Evolutionary conservation across 92 coral and sea anemone species (phyloP).

Genomic region (Bergia sp.): DNA sequence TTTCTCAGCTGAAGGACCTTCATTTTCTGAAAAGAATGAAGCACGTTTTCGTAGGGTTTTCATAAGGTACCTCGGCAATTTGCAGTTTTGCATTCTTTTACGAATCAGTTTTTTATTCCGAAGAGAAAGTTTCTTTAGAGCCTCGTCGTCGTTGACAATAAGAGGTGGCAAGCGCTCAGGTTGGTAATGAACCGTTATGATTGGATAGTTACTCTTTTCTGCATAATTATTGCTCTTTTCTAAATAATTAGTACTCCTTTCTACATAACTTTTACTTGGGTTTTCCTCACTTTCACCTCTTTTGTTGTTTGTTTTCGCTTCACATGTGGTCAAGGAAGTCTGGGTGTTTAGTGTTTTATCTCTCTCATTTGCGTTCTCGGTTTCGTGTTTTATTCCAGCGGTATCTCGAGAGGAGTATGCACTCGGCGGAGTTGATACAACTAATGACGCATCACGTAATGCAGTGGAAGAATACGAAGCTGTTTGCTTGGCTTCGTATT

Average conservation of each 20-base stretch:
- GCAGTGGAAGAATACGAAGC: background rate
- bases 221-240: background rate
- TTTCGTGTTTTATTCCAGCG: background rate
- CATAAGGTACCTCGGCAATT: slow-evolving; percentile 19
- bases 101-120: background rate
- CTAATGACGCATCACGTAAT: background rate
- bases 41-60: background rate
- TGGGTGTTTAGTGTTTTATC: background rate
- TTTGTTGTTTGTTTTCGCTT: background rate
- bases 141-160: background rate
- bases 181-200: background rate
- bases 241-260: background rate
- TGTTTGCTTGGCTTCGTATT: background rate
- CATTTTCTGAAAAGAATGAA: background rate
- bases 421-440: background rate
- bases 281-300: background rate
- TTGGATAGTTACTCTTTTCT: background rate
- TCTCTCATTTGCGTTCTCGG: background rate
- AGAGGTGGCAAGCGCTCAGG: slow-evolving; percentile 17
- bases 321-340: background rate
- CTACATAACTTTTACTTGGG: background rate
- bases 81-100: background rate
- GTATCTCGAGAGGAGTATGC: background rate
- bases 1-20: slow-evolving; percentile 6
- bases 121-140: background rate